Percentiles rank a stretch among this genome's conserved stretches.
phyloP scores from a whole-genome alignment of 2,797 vertebrate genomes.

The Micrastur ruficollis region DNA sequence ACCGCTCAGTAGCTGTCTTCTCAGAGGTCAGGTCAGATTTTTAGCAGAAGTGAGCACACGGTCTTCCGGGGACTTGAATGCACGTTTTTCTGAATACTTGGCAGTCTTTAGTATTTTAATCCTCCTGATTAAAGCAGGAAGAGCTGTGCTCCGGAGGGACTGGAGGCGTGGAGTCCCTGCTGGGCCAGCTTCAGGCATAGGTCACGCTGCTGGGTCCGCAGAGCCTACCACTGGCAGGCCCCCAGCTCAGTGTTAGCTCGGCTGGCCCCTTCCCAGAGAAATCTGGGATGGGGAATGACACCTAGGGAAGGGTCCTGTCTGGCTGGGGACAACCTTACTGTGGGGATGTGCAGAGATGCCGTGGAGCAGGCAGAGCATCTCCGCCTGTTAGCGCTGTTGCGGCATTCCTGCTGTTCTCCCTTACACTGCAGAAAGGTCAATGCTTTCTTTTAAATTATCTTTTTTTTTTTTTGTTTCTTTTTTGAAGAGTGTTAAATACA shows the following conservation, averaged over 20 bases:
- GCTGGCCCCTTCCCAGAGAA: rapidly evolving
- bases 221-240: rapidly evolving
- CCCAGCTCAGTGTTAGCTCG: rapidly evolving
- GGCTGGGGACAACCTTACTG: not conserved
- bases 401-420: not conserved
- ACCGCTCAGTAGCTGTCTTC: not conserved
- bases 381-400: not conserved
- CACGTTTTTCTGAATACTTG: not conserved
- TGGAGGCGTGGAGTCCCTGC: not conserved
- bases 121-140: not conserved
- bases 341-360: rapidly evolving
- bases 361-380: not conserved
- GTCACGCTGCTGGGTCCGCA: not conserved
- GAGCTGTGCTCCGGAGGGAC: not conserved
- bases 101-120: not conserved
- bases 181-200: not conserved
- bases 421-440: not conserved
- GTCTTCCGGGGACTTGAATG: not conserved
- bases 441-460: not conserved
- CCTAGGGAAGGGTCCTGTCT: not conserved
- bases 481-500: not conserved
- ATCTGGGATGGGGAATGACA: not conserved
- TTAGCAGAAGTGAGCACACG: not conserved
- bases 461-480: not conserved
- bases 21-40: not conserved